Evolutionary conservation across 2,888 invertebrate genomes (phyloP), one percentile per base, ranked within the genome.

Genomic region (Embidobia sp.): DNA sequence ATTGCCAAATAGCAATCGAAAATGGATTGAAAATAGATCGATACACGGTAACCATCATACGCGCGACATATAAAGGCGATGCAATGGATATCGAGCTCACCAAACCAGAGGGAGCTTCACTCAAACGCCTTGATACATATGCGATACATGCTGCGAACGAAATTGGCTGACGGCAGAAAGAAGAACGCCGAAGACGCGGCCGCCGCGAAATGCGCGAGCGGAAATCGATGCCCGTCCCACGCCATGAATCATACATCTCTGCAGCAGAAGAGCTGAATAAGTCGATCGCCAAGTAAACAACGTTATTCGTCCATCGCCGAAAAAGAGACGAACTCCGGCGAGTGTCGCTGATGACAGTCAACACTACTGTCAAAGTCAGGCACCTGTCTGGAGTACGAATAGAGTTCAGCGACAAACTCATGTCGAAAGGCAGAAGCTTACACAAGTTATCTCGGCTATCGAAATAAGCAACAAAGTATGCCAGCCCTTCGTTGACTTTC

Each of bases 171-270:
- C 70, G 69, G 61, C 44, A 49, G 16, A 33, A 72, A 78, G 81
- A 78, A 77, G 48, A 66, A 40, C 66, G 22, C 22, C 57, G 74
- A 77, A 77, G 64, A 33, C 67, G 53, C 79, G 64, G 64, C 46
- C 51, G 57, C 13, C 46, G 18, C 51, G 27, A 37, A 59, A 51
- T 22, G 42, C 15, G 19, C 35, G 37, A 59, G 57, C 67, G 70
- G 44, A 80, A 78, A 82, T 80, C 79, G 78, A 79, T 59, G 72
- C 69, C 33, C 48, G 83, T 8, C 84, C 85, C n/a, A n/a, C n/a
- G n/a, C n/a, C n/a, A 86, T 87, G 87, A 88, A 87, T 88, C 86
- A 87, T 87, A 85, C 86, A 87, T 86, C 83, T 80, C 79, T n/a
- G 72, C 80, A 80, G 81, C 82, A 44, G 53, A 57, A 22, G 19